Evolutionary conservation across 2,113 vertebrate species (phyloP).

Genomic region (Setophaga coronata): DNA sequence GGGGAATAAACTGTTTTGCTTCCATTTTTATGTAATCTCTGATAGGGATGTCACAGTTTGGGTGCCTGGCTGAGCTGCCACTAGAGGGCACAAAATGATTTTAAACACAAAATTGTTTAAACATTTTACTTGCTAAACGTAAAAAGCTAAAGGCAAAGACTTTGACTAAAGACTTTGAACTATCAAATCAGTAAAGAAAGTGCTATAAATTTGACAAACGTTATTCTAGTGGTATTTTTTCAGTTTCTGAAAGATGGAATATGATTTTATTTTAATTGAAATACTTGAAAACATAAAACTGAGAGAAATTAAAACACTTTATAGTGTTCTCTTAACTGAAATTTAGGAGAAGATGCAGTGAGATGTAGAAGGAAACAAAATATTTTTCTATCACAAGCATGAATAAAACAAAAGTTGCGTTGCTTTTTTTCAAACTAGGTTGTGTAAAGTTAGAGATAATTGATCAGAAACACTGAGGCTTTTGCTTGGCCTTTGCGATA

Average conservation of each 20-base stretch:
- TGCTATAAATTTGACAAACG: neutral
- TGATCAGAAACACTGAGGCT: neutral
- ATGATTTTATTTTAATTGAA: neutral
- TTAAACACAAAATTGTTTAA: neutral
- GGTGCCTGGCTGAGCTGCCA: neutral
- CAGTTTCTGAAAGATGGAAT: neutral
- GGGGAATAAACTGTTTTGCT: neutral
- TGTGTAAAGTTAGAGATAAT: neutral
- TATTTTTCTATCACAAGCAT: neutral
- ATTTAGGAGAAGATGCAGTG: neutral
- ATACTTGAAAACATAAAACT: neutral
- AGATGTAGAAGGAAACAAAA: neutral
- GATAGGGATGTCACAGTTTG: neutral
- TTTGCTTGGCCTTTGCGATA: neutral
- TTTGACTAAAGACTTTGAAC: neutral
- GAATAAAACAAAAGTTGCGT: neutral
- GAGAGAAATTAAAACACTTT: neutral
- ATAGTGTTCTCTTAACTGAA: neutral
- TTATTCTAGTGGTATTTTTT: neutral
- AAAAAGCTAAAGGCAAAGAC: neutral
- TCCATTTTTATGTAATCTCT: neutral
- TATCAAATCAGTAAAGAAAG: neutral
- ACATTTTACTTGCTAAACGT: neutral
- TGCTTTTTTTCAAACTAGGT: neutral
- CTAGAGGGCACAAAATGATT: conserved; percentile 57